Evolutionary conservation across 2,797 vertebrate genomes (phyloP).

Genomic region (Alosa sapidissima): DNA sequence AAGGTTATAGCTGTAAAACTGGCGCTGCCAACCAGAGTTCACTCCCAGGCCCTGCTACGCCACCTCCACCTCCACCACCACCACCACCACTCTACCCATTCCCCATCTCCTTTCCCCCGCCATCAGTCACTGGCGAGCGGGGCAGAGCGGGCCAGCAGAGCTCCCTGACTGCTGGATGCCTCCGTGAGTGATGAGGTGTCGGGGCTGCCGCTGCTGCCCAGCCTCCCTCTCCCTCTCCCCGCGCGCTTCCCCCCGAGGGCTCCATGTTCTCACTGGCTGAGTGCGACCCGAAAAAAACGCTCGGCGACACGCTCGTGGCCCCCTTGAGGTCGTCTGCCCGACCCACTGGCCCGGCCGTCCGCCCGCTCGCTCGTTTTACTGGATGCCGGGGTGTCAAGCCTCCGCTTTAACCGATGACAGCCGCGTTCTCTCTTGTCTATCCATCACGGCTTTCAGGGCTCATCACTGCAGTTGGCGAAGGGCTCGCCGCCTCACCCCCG

Average conservation of each 20-base stretch:
- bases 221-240: not conserved
- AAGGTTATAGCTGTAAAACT: not conserved
- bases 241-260: not conserved
- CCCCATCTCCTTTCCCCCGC: not conserved
- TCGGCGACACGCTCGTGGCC: not conserved
- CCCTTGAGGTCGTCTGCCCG: not conserved
- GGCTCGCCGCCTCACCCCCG: not conserved
- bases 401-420: constrained; percentile 9
- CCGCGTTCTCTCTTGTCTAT: not conserved
- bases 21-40: not conserved
- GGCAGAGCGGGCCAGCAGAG: not conserved
- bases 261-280: not conserved
- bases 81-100: not conserved
- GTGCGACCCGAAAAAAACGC: not conserved
- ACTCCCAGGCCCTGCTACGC: constrained; percentile 2
- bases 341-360: not conserved
- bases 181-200: constrained; percentile 18
- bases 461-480: not conserved
- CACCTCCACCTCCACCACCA: not conserved
- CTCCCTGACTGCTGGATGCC: constrained; percentile 20
- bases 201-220: not conserved
- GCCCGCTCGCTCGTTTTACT: not conserved
- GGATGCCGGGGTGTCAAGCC: constrained; percentile 4
- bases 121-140: not conserved
- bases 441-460: not conserved